These are phyloP conservation scores for Calephelis nemesis DNA, from an alignment of 1,140 invertebrate genomes.

Conservation along the genomic window DNA sequence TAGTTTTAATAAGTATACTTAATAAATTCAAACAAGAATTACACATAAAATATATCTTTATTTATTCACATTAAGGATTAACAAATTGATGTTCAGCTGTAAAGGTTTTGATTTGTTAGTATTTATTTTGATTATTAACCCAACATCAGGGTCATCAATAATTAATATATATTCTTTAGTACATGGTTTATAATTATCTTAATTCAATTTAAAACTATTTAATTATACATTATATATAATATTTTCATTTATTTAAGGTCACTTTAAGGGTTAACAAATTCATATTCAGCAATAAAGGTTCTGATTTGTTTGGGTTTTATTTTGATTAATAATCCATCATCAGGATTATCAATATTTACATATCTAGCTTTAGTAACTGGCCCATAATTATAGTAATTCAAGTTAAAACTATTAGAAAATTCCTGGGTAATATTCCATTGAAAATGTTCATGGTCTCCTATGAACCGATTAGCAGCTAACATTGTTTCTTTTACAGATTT, in stretches of 20 bases:
- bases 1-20: no score
- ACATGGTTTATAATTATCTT: neutral
- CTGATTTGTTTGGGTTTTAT: constrained; percentile 59
- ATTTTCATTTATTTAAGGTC: neutral
- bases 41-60: no score
- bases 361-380: constrained; percentile 15
- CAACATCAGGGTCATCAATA: constrained; percentile 28
- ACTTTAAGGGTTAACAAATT: constrained; percentile 22
- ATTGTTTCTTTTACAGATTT: constrained; percentile 82
- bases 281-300: constrained; percentile 52
- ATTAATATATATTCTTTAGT: no score
- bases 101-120: constrained; percentile 63
- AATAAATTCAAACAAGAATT: no score
- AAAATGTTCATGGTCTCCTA: constrained; percentile 73
- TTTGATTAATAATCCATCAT: constrained; percentile 42
- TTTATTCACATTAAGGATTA: neutral
- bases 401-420: constrained; percentile 44
- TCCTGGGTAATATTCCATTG: constrained; percentile 63
- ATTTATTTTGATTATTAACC: constrained; percentile 43
- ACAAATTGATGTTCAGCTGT: constrained; percentile 41
- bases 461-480: constrained; percentile 83
- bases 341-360: constrained; percentile 7
- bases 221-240: neutral
- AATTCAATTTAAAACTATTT: neutral
- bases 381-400: constrained; percentile 35